These are phyloP conservation scores for Pachypeltis micranthus DNA, from an alignment of 1,140 invertebrate species.

Conservation along the genomic window DNA sequence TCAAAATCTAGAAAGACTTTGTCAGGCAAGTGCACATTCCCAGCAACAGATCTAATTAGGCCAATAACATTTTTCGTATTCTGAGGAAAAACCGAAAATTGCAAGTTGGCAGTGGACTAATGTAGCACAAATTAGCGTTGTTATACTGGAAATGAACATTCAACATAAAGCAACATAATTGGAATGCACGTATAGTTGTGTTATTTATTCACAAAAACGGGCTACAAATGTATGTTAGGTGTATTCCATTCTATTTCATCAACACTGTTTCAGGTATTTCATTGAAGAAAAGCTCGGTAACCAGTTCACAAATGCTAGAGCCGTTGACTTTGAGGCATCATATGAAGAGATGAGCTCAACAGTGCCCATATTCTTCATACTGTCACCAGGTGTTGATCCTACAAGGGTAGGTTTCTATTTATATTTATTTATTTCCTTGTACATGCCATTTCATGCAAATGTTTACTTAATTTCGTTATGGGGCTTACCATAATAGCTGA, in stretches of 20 bases:
- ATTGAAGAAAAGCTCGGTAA: conserved; percentile 76
- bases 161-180: background rate
- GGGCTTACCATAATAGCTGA: background rate
- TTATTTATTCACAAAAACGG: no score
- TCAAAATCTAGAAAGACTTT: no score
- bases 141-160: no score
- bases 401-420: conserved; percentile 50
- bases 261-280: conserved; percentile 57
- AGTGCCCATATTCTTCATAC: conserved; percentile 87
- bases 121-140: no score
- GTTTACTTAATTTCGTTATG: background rate
- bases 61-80: no score
- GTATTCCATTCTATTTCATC: no score
- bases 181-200: background rate
- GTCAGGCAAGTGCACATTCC: no score
- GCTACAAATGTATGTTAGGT: no score
- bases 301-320: conserved; percentile 67
- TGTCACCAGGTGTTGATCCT: conserved; percentile 90
- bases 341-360: conserved; percentile 72
- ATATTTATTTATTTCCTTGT: no score
- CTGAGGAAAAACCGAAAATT: no score
- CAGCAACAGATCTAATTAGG: no score
- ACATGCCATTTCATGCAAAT: background rate
- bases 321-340: conserved; percentile 69
- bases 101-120: no score